Conservation (phyloP, 2,888 invertebrate species). For the Cheilosia impressa region DNA sequence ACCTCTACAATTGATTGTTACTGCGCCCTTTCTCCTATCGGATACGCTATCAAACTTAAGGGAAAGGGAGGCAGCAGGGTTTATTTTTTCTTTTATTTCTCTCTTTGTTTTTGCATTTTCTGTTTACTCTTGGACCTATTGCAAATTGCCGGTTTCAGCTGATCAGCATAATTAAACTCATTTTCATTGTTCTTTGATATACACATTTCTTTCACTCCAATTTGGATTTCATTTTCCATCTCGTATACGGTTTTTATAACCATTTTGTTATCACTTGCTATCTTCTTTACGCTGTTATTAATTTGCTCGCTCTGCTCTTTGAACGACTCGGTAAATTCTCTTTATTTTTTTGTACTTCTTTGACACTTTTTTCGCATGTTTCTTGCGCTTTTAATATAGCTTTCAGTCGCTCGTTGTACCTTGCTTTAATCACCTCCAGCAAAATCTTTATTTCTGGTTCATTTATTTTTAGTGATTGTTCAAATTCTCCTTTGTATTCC, state of each 20-base stretch:
- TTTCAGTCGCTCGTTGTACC: neutral
- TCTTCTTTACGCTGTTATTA: neutral
- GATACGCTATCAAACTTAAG: neutral
- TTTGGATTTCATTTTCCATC: constrained; percentile 10
- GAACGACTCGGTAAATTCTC: neutral
- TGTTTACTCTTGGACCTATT: constrained; percentile 4
- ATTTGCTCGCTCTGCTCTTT: constrained; percentile 11
- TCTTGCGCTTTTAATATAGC: neutral
- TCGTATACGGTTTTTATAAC: constrained; percentile 6
- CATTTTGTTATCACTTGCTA: constrained; percentile 9
- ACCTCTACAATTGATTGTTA: constrained; percentile 13
- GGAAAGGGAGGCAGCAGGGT: constrained; percentile 8
- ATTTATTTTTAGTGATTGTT: constrained; percentile 20
- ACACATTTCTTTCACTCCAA: constrained; percentile 6
- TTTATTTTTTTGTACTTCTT: constrained; percentile 13
- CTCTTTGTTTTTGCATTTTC: constrained; percentile 6
- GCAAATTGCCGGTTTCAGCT: constrained; percentile 6
- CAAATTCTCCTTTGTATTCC: constrained; percentile 18
- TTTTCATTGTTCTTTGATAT: neutral
- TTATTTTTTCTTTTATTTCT: constrained; percentile 10
- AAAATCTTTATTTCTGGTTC: constrained; percentile 15
- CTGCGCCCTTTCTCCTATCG: constrained; percentile 7
- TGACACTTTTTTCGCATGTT: no score
- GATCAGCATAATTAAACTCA: neutral
- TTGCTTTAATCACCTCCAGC: neutral